Evolutionary conservation across 2,888 invertebrate species (phyloP), one percentile per base, ranked within the genome.

Genomic region (Xestia ashworthii): DNA sequence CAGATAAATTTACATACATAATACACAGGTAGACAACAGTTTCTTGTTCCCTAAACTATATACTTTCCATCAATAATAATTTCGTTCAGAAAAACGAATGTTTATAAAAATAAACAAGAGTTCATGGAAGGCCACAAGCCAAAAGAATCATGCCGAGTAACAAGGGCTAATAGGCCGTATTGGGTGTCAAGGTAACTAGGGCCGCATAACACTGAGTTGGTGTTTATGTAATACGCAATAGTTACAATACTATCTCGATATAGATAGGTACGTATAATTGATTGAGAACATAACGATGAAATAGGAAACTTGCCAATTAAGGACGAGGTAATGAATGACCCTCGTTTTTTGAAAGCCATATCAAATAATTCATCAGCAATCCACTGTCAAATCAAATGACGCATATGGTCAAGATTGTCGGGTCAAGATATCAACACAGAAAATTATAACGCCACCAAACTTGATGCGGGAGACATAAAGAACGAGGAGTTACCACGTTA

Each of bases 121-220:
- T 53, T 22, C 9, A 53, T 22, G 22, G 22, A 53, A 53, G 53
- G 4, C 3, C 53, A 4, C 53, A 53, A 22, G 53, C 53, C 53
- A 22, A 50, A 50, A 50, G 3, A 53, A 4, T 9, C 53, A 53
- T 53, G 53, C n/a, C 11, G 22, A 53, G 5, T 50, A 50, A n/a
- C 1, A 55, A n/a, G 11, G 53, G 53, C 11, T 55, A 11, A 55
- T 0, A 55, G 11, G n/a, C 53, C n/a, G n/a, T 55, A 9, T 55
- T n/a, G n/a, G 53, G 53, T n/a, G 53, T 55, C 53, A n/a, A 55
- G n/a, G n/a, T 55, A n/a, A 55, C 53, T 55, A n/a, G 53, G 53
- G n/a, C 0, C 53, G 22, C 9, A 53, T 53, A 53, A 53, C 19
- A 53, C 53, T 9, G 53, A 53, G 53, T 22, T 53, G 53, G 3